These are phyloP conservation scores for Stratiomys singularior DNA, from an alignment of 2,888 invertebrate species.

Conservation along the genomic window DNA sequence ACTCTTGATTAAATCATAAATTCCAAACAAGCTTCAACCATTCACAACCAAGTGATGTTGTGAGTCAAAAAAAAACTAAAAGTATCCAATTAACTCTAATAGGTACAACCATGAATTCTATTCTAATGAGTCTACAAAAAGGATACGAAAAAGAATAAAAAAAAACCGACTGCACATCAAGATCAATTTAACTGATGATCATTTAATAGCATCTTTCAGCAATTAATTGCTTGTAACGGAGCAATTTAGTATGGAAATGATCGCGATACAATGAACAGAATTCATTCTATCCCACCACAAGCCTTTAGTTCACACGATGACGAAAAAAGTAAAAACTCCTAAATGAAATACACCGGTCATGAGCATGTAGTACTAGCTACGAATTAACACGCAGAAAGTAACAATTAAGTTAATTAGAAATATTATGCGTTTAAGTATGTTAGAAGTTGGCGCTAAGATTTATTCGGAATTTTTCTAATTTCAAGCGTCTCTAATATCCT, in stretches of 20 bases:
- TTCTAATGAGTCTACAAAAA: slow-evolving; percentile 5
- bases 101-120: slow-evolving; percentile 3
- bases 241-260: slow-evolving; percentile 23
- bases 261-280: not conserved
- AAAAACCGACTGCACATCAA: slow-evolving; percentile 7
- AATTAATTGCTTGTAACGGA: slow-evolving; percentile 38
- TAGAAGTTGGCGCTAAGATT: not conserved
- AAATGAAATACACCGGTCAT: slow-evolving; percentile 6
- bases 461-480: not conserved
- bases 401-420: slow-evolving; percentile 32
- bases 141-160: not conserved
- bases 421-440: not conserved
- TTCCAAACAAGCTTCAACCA: not conserved
- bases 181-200: slow-evolving; percentile 21
- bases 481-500: not conserved
- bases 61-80: not conserved
- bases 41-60: not conserved
- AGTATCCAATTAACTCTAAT: not conserved
- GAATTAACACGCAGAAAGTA: slow-evolving; percentile 4
- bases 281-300: not conserved
- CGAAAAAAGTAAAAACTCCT: slow-evolving; percentile 12
- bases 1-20: slow-evolving; percentile 29
- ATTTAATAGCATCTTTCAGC: slow-evolving; percentile 6
- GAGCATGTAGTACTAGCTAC: not conserved
- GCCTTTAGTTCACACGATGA: not conserved